These are phyloP conservation scores for Paracyclopina nana DNA, from an alignment of 1,140 invertebrate species.

Conservation along the genomic window DNA sequence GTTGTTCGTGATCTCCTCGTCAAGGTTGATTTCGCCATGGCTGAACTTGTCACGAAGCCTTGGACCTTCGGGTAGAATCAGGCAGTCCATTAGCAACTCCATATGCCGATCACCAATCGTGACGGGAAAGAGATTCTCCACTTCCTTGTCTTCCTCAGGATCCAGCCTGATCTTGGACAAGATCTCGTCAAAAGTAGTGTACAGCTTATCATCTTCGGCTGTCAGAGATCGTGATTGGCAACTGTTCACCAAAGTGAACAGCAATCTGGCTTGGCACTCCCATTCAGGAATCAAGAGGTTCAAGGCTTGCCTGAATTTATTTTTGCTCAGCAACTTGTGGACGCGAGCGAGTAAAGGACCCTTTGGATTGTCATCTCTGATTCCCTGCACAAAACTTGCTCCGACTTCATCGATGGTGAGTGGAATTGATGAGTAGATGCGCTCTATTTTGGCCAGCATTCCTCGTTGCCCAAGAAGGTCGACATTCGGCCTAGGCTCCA, in stretches of 20 bases:
- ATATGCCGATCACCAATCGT: neutral
- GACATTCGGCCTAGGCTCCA: too few relatives aligned
- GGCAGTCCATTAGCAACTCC: neutral
- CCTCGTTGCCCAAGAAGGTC: too few relatives aligned
- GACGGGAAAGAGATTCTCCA: neutral
- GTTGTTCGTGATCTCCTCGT: too few relatives aligned
- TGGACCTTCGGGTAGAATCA: conserved; percentile 6
- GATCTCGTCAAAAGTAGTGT: conserved; percentile 9
- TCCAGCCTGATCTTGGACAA: neutral
- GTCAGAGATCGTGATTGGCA: neutral
- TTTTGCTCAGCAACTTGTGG: too few relatives aligned
- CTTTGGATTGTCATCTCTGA: neutral
- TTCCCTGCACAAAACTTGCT: neutral
- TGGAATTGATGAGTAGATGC: neutral
- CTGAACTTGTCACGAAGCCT: neutral
- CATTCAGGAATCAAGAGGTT: neutral
- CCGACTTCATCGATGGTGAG: neutral
- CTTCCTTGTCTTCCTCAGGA: neutral
- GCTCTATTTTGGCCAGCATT: too few relatives aligned
- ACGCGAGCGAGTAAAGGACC: neutral
- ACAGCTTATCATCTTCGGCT: neutral
- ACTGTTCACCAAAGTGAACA: neutral
- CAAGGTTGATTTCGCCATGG: too few relatives aligned
- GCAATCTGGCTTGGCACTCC: neutral
- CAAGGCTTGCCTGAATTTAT: neutral